These are phyloP conservation scores for Chrysolina haemoptera DNA, from an alignment of 2,888 invertebrate species.

Conservation along the genomic window DNA sequence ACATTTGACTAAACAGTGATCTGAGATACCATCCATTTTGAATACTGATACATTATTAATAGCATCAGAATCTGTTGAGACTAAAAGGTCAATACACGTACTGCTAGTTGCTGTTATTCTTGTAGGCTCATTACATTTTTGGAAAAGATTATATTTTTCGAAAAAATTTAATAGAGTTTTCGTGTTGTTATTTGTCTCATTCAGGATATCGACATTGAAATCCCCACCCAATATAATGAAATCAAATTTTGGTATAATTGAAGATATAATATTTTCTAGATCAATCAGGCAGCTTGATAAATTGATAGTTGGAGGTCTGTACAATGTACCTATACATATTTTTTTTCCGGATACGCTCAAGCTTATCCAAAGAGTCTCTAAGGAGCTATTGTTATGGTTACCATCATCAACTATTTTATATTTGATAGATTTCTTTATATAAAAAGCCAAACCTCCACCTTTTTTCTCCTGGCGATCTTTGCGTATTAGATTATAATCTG, in stretches of 20 bases:
- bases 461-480: constrained; percentile 4
- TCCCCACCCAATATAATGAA: constrained; percentile 23
- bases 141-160: constrained; percentile 4
- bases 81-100: constrained; percentile 23
- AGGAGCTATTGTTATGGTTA: not conserved
- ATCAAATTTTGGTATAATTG: constrained; percentile 10
- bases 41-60: constrained; percentile 7
- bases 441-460: constrained; percentile 15
- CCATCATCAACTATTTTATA: constrained; percentile 17
- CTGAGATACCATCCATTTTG: constrained; percentile 29
- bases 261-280: constrained; percentile 12
- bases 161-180: not conserved
- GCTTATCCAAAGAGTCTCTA: constrained; percentile 22
- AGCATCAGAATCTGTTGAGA: constrained; percentile 2
- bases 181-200: constrained; percentile 16
- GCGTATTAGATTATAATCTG: constrained; percentile 19
- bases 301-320: constrained; percentile 22
- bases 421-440: constrained; percentile 2
- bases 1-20: constrained; percentile 24
- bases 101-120: not conserved
- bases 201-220: constrained; percentile 26
- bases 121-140: constrained; percentile 10
- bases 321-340: constrained; percentile 17
- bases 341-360: constrained; percentile 23
- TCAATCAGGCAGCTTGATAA: not conserved